Conservation (phyloP, 2,113 vertebrate genomes). For the Emydocephalus ijimae region DNA sequence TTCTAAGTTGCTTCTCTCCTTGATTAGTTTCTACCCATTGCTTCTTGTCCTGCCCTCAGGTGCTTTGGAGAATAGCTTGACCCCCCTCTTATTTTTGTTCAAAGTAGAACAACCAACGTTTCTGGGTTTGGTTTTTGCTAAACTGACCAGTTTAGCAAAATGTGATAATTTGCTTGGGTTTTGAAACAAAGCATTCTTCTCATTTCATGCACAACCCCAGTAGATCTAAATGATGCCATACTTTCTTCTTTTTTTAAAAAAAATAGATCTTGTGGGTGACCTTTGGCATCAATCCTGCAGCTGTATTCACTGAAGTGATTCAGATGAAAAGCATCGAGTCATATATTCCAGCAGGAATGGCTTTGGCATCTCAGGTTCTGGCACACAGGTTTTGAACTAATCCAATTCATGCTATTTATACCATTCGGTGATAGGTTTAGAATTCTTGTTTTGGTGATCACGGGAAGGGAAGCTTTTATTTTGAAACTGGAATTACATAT, state of each 20-base stretch:
- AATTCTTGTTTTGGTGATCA: not conserved
- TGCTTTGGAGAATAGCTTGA: too few relatives aligned
- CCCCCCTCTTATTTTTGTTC: not conserved
- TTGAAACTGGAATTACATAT: rapidly evolving
- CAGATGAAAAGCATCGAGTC: not conserved
- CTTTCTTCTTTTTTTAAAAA: not conserved
- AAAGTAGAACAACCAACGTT: not conserved
- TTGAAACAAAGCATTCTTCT: not conserved
- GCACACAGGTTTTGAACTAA: not conserved
- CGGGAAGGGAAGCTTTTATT: not conserved
- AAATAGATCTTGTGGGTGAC: not conserved
- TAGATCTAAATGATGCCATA: not conserved
- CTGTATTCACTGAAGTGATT: not conserved
- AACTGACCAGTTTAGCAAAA: not conserved
- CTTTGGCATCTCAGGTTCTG: not conserved
- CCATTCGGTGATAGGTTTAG: not conserved
- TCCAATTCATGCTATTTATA: not conserved
- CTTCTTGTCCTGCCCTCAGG: too few relatives aligned
- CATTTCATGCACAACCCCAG: not conserved
- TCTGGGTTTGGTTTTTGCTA: not conserved
- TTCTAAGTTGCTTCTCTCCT: too few relatives aligned
- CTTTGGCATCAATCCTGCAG: not conserved
- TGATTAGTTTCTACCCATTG: too few relatives aligned
- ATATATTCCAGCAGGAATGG: not conserved
- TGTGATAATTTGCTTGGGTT: not conserved